phyloP scores from a whole-genome alignment of 2,113 vertebrate species.

The Lamprologus callipterus region DNA sequence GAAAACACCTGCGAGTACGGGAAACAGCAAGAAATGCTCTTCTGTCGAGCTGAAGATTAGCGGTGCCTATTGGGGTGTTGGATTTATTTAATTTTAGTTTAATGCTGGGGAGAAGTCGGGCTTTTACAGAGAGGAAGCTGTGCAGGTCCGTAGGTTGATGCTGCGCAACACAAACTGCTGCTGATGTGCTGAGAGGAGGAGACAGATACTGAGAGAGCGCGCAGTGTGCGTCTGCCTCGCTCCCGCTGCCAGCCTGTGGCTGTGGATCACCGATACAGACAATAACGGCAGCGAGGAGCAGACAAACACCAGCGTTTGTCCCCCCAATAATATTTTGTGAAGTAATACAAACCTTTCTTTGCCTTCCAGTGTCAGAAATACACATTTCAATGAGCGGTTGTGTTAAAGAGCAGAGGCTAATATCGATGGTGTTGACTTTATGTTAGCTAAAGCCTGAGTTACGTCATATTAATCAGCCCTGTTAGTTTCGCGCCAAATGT shows the following conservation, averaged over 20 bases:
- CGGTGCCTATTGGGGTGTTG: background rate
- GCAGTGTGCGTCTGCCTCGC: background rate
- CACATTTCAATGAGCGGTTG: background rate
- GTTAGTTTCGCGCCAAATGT: background rate
- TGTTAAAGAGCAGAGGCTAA: background rate
- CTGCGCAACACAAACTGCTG: conserved; percentile 41
- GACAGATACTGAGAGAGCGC: background rate
- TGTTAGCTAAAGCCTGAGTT: background rate
- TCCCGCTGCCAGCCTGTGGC: background rate
- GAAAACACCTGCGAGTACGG: background rate
- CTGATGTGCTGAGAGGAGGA: conserved; percentile 40
- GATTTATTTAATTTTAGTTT: background rate
- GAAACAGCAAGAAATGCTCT: background rate
- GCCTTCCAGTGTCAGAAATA: background rate
- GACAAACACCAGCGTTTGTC: background rate
- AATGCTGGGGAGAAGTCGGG: conserved; percentile 3
- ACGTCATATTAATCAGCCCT: background rate
- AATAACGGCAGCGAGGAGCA: background rate
- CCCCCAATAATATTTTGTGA: background rate
- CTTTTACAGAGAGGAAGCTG: conserved; percentile 2
- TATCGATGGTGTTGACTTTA: no score
- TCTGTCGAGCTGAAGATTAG: background rate
- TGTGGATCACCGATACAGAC: background rate
- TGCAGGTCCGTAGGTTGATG: conserved; percentile 41
- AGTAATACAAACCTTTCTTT: background rate